phyloP scores from a whole-genome alignment of 1,140 invertebrate species.

The Drosophila nigromelanica region DNA sequence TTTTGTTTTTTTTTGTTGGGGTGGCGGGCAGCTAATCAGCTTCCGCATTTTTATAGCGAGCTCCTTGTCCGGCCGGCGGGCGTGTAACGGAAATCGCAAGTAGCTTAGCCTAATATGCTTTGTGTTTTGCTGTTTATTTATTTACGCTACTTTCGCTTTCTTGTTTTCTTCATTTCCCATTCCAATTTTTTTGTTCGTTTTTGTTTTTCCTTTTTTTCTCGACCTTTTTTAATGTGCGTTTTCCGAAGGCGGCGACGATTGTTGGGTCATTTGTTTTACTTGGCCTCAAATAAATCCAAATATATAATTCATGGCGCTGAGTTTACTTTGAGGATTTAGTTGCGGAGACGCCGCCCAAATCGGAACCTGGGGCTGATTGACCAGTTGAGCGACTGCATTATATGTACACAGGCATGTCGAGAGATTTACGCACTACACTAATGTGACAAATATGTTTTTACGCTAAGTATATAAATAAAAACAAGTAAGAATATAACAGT shows the following conservation, averaged over 20 bases:
- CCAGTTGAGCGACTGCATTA: constrained; percentile 49
- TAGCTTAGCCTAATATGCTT: constrained; percentile 83
- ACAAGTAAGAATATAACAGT: not conserved
- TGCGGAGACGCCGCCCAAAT: constrained; percentile 15
- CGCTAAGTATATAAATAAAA: not conserved
- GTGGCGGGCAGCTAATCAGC: constrained; percentile 65
- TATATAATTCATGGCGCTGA: constrained; percentile 74
- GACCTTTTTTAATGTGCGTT: constrained; percentile 40
- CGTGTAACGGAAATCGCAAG: constrained; percentile 81
- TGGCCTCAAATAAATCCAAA: constrained; percentile 82
- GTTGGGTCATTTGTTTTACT: constrained; percentile 79
- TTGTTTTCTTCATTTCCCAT: constrained; percentile 19
- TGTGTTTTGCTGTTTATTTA: constrained; percentile 80
- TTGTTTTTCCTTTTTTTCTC: constrained; percentile 1
- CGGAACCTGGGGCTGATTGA: constrained; percentile 33
- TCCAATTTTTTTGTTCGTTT: constrained; percentile 19
- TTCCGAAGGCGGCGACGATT: constrained; percentile 33
- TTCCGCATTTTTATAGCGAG: constrained; percentile 77
- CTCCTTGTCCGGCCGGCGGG: constrained; percentile 35
- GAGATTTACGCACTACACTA: constrained; percentile 6
- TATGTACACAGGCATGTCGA: not conserved
- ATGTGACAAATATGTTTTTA: constrained; percentile 19
- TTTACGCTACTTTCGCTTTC: constrained; percentile 73
- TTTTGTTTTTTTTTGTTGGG: not conserved
- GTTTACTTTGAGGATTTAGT: constrained; percentile 60